phyloP scores from a whole-genome alignment of 2,113 vertebrate genomes.

The Accipiter virgatus region DNA sequence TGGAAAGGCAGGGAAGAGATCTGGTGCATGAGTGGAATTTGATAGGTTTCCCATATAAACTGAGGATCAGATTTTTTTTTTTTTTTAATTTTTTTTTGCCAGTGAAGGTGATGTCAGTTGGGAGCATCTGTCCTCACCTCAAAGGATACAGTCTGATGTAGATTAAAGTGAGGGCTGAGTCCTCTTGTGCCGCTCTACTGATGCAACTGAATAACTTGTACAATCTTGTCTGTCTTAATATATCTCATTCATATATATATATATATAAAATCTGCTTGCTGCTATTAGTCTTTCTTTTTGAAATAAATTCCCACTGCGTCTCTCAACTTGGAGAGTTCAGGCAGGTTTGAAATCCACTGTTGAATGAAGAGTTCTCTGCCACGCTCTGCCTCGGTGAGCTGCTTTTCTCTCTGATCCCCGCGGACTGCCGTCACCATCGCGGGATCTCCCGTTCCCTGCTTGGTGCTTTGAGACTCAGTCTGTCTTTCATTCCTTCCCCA shows the following conservation, averaged over 20 bases:
- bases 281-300: not conserved
- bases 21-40: not conserved
- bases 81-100: not conserved
- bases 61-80: not conserved
- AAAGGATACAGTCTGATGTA: not conserved
- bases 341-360: not conserved
- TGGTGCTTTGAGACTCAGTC: not conserved
- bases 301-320: not conserved
- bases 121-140: not conserved
- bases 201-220: not conserved
- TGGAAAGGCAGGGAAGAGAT: not conserved
- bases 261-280: not conserved
- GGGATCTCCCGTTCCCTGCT: not conserved
- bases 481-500: not conserved
- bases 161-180: not conserved
- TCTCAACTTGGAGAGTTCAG: not conserved
- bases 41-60: slow-evolving; percentile 4
- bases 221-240: not conserved
- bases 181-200: not conserved
- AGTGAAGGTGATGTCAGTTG: not conserved
- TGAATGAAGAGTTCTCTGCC: not conserved
- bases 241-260: not conserved
- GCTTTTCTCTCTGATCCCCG: not conserved
- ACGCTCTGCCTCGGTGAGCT: not conserved
- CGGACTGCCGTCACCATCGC: fast-evolving